phyloP scores from a whole-genome alignment of 2,113 vertebrate genomes.

The Plectropomus leopardus region DNA sequence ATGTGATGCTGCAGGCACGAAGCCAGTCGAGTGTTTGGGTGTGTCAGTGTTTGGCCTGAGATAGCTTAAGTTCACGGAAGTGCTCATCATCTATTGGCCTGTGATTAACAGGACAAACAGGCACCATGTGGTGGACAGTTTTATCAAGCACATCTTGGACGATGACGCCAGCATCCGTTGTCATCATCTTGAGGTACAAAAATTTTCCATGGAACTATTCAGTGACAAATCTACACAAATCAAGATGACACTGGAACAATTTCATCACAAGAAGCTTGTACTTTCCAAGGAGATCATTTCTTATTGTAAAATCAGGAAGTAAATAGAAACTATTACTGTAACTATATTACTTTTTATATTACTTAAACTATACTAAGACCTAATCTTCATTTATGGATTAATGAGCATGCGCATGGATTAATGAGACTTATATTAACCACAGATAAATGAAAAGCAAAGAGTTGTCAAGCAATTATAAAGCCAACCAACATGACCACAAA shows the following conservation, averaged over 20 bases:
- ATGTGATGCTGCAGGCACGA: not conserved
- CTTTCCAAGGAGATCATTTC: not conserved
- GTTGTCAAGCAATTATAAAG: no score
- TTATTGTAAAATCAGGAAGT: no score
- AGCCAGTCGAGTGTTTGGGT: not conserved
- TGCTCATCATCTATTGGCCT: constrained; percentile 23
- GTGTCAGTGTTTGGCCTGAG: constrained; percentile 23
- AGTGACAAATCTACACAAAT: not conserved
- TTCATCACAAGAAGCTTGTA: not conserved
- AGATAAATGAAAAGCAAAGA: no score
- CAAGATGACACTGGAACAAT: not conserved
- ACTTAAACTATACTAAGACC: no score
- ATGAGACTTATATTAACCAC: no score
- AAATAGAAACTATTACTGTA: no score
- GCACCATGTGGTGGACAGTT: constrained; percentile 19
- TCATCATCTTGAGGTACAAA: not conserved
- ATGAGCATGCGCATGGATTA: no score
- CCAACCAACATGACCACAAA: no score
- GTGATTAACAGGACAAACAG: constrained; percentile 11
- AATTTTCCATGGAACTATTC: not conserved
- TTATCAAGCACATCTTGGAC: not conserved
- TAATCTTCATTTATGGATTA: no score
- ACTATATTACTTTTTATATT: no score
- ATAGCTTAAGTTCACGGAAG: not conserved
- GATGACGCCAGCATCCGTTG: constrained; percentile 14